Base-by-base conservation (phyloP, 2,797 vertebrate genomes). In the Capromys pilorides region DNA sequence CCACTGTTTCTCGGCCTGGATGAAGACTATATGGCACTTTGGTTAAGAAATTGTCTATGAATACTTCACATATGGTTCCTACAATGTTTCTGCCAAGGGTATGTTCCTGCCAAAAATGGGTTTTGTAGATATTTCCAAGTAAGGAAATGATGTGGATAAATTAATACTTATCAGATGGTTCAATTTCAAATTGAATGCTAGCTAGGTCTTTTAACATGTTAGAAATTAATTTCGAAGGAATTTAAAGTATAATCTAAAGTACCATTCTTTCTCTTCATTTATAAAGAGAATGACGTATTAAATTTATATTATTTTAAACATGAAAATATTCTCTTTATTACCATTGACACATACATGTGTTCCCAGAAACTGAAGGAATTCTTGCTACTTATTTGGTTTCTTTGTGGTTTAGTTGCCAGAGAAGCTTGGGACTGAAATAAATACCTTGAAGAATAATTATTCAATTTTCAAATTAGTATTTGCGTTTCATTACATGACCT, bases 391-490 rank as follows among this genome's bases (percentile, higher is more conserved):
- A 18, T 87, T 81, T 93, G 1, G 1, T 93, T 4, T 86, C 54
- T 71, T 81, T 51, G 26, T 83, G 45, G 12, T 71, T 95, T 79
- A 69, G 22, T 57, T 71, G 26, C 28, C 4, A 83, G 54, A 82
- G n/a, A 95, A 88, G 24, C 11, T 67, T 88, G 11, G 0, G 6
- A 4, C 5, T 93, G 39, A 93, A 93, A 86, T 62, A 13, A 78
- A 75, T 80, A 21, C 2, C 16, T 11, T 61, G 12, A 54, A 49
- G 22, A 14, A 54, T 39, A 80, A 86, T 84, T 73, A 67, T 77
- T 78, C 95, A 33, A 69, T 81, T 75, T 91, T 41, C 77, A 78
- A 93, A 31, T 45, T 22, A 85, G 26, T 62, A 77, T 11, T 94
- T 80, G 77, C 6, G 11, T 86, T 89, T 83, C 22, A 49, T 79